Evolutionary conservation across 2,797 vertebrate genomes (phyloP), one percentile per base, ranked within the genome.

Genomic region (Gorsachius magnificus): DNA sequence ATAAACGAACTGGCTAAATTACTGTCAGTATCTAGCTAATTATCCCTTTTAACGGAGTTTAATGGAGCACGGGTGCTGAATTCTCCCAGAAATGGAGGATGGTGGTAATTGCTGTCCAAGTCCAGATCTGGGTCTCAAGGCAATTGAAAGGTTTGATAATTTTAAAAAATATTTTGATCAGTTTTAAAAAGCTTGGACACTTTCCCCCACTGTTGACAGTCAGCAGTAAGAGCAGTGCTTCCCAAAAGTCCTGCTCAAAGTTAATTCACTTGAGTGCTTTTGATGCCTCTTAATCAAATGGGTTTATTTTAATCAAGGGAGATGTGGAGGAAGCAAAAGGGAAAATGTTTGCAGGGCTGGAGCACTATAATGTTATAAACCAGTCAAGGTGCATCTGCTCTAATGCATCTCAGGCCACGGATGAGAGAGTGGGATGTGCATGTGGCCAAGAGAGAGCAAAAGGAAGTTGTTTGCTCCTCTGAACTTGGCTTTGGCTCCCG

Each of bases 1-100:
- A 68, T 95, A 97, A 95, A 94, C 53, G 75, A 83, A 87, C 70
- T 91, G 79, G 38, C 51, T 94, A 81, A 95, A 90, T 88, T 95
- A 77, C 88, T 81, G 72, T 78, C 80, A 84, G 56, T 74, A 65
- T 81, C 21, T 79, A 82, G 83, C 76, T 94, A 85, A 95, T 87
- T 96, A 83, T 92, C 63, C 89, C 82, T 74, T 93, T 86, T 75
- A 56, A 69, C 1, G 0, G 80, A 82, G 80, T 86, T 95, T 95
- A 96, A 90, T 92, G 91, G 87, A 45, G 61, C 91, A 85, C 3
- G 16, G 72, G 31, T 68, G 43, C 79, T 65, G 83, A 63, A 80
- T 93, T 91, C 80, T 80, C n/a, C 24, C 46, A 6, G 89, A 87
- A 93, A 21, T 0, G 9, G 48, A 22, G 48, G 43, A 25, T 54